Conservation (phyloP, 2,888 invertebrate species). For the Drosophila anomelani region DNA sequence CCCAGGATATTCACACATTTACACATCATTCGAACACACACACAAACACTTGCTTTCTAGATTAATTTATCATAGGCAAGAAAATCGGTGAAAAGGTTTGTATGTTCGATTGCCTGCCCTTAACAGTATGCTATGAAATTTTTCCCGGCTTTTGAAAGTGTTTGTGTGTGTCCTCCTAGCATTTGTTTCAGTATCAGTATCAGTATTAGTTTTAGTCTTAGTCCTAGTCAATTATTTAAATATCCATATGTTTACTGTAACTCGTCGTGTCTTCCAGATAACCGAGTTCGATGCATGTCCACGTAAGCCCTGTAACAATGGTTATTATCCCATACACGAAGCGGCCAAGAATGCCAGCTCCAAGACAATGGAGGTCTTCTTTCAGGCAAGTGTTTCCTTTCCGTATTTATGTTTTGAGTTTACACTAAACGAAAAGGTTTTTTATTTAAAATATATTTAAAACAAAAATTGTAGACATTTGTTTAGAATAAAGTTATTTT, state of each 20-base stretch:
- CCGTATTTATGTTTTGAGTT: background rate
- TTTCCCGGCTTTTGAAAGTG: background rate
- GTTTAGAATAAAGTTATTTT: background rate
- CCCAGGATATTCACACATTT: background rate
- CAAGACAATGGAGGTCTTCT: conserved; percentile 92
- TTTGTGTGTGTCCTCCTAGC: conserved; percentile 22
- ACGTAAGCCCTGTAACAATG: conserved; percentile 92
- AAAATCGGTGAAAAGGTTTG: conserved; percentile 49
- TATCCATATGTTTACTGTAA: conserved; percentile 33
- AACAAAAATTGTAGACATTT: background rate
- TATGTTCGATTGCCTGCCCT: conserved; percentile 56
- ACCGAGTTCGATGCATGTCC: conserved; percentile 92
- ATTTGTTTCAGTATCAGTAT: conserved; percentile 7
- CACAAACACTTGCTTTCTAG: conserved; percentile 1
- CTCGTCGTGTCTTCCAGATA: conserved; percentile 87
- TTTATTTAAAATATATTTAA: background rate
- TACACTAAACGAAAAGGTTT: background rate
- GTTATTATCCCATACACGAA: conserved; percentile 95
- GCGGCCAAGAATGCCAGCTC: conserved; percentile 96
- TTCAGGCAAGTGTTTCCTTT: conserved; percentile 85
- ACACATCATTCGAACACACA: conserved; percentile 7
- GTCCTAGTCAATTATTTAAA: conserved; percentile 8
- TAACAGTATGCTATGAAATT: conserved; percentile 59
- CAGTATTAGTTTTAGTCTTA: conserved; percentile 3
- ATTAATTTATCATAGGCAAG: conserved; percentile 62